Evolutionary conservation across 2,797 vertebrate genomes (phyloP).

Genomic region (Dromococcyx pavoninus): DNA sequence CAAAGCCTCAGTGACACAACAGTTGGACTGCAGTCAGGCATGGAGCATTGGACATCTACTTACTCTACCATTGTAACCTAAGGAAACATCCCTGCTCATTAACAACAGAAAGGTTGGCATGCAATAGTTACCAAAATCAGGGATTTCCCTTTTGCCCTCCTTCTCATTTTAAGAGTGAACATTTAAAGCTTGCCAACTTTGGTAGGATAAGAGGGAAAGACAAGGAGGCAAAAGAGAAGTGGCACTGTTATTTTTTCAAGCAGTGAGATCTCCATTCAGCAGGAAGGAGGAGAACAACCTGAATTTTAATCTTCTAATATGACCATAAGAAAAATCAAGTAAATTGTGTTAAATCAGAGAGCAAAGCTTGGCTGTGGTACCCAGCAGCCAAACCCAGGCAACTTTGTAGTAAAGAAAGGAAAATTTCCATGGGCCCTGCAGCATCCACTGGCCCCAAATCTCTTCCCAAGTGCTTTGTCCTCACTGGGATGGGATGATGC

Average conservation of each 20-base stretch:
- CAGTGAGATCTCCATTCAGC: background rate
- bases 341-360: background rate
- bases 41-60: background rate
- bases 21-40: background rate
- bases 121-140: background rate
- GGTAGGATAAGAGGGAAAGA: background rate
- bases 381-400: background rate
- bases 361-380: background rate
- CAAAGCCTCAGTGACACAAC: background rate
- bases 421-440: background rate
- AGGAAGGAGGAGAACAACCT: background rate
- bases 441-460: background rate
- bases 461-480: background rate
- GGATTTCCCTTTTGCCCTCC: background rate
- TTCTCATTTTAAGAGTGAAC: background rate
- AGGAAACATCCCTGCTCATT: background rate
- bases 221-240: background rate
- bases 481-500: rapidly evolving
- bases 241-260: background rate
- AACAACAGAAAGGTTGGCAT: background rate
- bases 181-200: background rate
- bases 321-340: background rate
- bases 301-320: background rate
- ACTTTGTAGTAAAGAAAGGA: background rate
- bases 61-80: background rate